Percentiles rank a stretch among this genome's conserved stretches.
Conservation (phyloP, 2,797 vertebrate species). For the Ptychadena robeensis region DNA sequence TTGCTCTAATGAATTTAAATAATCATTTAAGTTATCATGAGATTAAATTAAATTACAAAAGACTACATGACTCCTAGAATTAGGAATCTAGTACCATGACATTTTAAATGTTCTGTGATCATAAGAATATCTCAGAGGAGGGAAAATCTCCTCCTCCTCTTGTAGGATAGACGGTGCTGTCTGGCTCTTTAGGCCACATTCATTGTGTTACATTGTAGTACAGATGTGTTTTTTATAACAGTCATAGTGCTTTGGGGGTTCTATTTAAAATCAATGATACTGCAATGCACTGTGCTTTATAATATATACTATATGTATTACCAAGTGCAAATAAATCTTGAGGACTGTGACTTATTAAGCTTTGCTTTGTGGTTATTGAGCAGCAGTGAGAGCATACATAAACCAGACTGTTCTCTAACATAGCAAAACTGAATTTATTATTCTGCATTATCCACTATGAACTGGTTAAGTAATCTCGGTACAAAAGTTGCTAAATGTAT, state of each 20-base stretch:
- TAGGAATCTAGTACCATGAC: no score
- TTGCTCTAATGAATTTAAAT: no score
- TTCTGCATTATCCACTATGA: not conserved
- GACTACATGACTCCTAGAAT: no score
- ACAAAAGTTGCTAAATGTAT: not conserved
- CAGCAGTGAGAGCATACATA: not conserved
- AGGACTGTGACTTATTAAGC: not conserved
- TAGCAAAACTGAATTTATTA: not conserved
- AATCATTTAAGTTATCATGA: no score
- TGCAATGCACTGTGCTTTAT: not conserved
- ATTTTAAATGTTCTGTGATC: no score
- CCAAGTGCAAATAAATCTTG: not conserved
- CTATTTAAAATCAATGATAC: not conserved
- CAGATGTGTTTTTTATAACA: no score
- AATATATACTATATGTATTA: not conserved
- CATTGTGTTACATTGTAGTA: not conserved
- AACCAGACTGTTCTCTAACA: not conserved
- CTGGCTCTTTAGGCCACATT: not conserved
- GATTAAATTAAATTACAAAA: no score
- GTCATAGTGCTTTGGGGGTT: not conserved
- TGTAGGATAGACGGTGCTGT: not conserved
- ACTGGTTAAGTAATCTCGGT: not conserved
- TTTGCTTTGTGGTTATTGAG: not conserved
- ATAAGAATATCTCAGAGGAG: no score
- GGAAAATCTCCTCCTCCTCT: no score